Evolutionary conservation across 2,888 invertebrate genomes (phyloP).

Genomic region (Aelia acuminata): DNA sequence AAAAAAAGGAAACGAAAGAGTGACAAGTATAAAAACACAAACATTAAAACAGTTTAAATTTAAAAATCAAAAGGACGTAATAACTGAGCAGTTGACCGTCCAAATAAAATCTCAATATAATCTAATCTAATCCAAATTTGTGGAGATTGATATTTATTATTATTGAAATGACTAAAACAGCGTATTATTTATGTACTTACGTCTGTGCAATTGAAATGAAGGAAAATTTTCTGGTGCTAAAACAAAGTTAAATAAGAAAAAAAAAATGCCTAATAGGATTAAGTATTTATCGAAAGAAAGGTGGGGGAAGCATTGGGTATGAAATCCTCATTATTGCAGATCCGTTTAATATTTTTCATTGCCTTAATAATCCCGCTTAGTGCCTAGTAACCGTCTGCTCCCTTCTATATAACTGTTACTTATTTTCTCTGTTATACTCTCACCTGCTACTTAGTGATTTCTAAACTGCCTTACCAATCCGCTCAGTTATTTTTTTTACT

Average conservation of each 20-base stretch:
- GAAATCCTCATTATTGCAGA: constrained; percentile 27
- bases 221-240: not conserved
- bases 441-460: not conserved
- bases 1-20: no score
- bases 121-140: no score
- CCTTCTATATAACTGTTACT: not conserved
- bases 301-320: not conserved
- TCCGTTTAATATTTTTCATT: constrained; percentile 43
- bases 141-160: no score
- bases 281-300: constrained; percentile 3
- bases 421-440: not conserved
- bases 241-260: not conserved
- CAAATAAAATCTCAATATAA: no score
- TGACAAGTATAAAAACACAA: no score
- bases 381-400: not conserved
- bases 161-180: no score
- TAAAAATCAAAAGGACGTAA: no score
- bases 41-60: no score
- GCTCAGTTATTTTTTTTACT: not conserved
- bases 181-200: not conserved
- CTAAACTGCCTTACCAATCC: not conserved
- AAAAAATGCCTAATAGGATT: not conserved
- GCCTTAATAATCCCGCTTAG: constrained; percentile 31
- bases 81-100: no score
- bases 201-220: no score